A percentile compares a stretch with the other conserved stretches of the same genome.
These are phyloP conservation scores for Epistrophe eligans DNA, from an alignment of 2,888 invertebrate genomes.

Conservation along the genomic window DNA sequence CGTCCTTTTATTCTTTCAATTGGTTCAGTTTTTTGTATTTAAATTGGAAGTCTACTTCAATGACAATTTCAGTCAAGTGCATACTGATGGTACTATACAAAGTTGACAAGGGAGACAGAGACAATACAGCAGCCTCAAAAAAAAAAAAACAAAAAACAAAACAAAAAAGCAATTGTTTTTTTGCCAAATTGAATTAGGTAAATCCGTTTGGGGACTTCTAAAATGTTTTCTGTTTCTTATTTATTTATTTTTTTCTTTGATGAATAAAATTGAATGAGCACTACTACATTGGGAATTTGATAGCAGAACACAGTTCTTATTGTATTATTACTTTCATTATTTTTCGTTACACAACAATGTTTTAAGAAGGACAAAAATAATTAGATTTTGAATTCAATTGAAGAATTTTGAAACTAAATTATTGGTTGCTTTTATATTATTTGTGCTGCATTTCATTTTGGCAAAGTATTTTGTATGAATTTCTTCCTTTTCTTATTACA, in stretches of 20 bases:
- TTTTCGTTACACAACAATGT: neutral
- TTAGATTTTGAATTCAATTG: slow-evolving; percentile 9
- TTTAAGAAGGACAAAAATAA: slow-evolving; percentile 11
- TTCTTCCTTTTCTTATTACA: no score
- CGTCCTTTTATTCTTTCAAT: slow-evolving; percentile 26
- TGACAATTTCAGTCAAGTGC: slow-evolving; percentile 57
- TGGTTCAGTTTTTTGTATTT: neutral
- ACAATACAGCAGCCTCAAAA: neutral
- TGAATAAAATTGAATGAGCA: slow-evolving; percentile 42
- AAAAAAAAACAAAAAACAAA: neutral
- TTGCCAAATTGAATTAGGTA: slow-evolving; percentile 63
- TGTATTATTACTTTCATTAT: slow-evolving; percentile 8
- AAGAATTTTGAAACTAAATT: neutral
- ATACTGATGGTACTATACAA: slow-evolving; percentile 21
- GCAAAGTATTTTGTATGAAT: neutral
- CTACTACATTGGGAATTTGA: slow-evolving; percentile 42
- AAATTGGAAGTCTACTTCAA: slow-evolving; percentile 37
- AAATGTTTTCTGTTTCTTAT: slow-evolving; percentile 5
- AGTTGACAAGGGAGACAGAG: neutral
- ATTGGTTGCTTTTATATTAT: neutral
- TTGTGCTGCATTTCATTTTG: neutral
- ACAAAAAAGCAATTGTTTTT: slow-evolving; percentile 51
- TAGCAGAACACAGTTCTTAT: neutral
- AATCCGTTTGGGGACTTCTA: slow-evolving; percentile 54
- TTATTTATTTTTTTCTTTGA: neutral